These are phyloP conservation scores for Asteroscopus sphinx DNA, from an alignment of 2,888 invertebrate species.

Conservation along the genomic window DNA sequence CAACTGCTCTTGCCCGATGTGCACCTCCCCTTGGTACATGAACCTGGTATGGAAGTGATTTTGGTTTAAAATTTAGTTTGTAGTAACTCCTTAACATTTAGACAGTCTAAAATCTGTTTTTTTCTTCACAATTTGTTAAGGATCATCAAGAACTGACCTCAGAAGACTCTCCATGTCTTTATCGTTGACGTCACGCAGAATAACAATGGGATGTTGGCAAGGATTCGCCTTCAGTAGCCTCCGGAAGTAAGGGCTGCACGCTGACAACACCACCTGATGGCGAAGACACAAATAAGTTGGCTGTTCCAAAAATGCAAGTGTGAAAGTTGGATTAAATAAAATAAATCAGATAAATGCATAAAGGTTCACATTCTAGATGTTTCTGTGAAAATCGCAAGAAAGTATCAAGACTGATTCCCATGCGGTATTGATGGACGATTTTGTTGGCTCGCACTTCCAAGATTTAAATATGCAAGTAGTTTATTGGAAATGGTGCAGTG, in stretches of 20 bases:
- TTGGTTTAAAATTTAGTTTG: neutral
- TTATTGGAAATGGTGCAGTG: conserved; percentile 39
- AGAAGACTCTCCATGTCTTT: conserved; percentile 96
- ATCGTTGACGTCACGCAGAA: conserved; percentile 95
- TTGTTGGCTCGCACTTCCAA: conserved; percentile 28
- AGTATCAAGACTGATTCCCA: conserved; percentile 30
- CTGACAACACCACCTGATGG: conserved; percentile 93
- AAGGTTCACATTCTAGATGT: conserved; percentile 31
- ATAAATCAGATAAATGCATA: conserved; percentile 21
- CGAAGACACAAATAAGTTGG: conserved; percentile 13
- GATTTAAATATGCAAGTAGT: conserved; percentile 44
- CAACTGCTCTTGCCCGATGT: conserved; percentile 96
- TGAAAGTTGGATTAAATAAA: conserved; percentile 23
- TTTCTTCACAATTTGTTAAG: neutral
- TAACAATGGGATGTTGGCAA: conserved; percentile 97
- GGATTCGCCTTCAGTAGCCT: conserved; percentile 96
- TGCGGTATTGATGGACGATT: conserved; percentile 22
- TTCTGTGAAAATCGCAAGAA: conserved; percentile 31
- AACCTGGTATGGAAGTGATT: conserved; percentile 87
- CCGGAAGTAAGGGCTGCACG: conserved; percentile 97
- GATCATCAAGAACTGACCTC: conserved; percentile 83
- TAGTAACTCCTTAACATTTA: neutral
- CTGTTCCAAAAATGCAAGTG: conserved; percentile 19
- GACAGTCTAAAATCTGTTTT: neutral
- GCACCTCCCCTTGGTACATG: conserved; percentile 98